Evolutionary conservation across 1,140 invertebrate species (phyloP).

Genomic region (Hetaerina americana): DNA sequence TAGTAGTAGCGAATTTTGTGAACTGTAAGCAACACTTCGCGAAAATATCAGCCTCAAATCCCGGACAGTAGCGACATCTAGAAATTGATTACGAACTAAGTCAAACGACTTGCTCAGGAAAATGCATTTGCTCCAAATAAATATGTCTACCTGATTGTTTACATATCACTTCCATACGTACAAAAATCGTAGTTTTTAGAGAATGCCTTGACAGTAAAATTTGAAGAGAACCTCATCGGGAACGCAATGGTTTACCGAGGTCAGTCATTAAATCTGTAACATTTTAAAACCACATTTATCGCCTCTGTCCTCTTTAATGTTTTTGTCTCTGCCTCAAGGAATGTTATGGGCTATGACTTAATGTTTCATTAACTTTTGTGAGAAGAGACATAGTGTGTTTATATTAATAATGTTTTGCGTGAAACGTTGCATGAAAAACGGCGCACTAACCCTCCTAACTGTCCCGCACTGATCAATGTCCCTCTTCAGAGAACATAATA

Average conservation of each 20-base stretch:
- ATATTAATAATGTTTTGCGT: too few species aligned
- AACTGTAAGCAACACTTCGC: neutral
- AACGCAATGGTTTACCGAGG: neutral
- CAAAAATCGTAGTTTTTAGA: neutral
- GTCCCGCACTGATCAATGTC: too few species aligned
- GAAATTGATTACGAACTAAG: neutral
- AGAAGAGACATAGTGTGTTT: too few species aligned
- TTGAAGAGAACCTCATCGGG: neutral
- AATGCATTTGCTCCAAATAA: neutral
- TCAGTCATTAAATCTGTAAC: too few species aligned
- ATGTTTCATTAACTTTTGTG: too few species aligned
- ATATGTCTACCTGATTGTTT: neutral
- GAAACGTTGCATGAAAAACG: too few species aligned
- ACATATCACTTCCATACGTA: neutral
- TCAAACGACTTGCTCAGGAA: neutral
- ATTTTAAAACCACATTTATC: too few species aligned
- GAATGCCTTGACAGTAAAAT: neutral
- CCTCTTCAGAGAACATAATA: too few species aligned
- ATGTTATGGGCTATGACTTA: too few species aligned
- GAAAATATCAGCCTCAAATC: neutral
- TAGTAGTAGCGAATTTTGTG: neutral
- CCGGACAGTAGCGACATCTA: neutral
- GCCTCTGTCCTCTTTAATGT: too few species aligned
- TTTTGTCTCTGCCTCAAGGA: too few species aligned
- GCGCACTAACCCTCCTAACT: too few species aligned